A percentile compares a stretch with the other conserved stretches of the same genome.
These are phyloP conservation scores for Linnaemya tessellans DNA, from an alignment of 2,888 invertebrate genomes.

Conservation along the genomic window DNA sequence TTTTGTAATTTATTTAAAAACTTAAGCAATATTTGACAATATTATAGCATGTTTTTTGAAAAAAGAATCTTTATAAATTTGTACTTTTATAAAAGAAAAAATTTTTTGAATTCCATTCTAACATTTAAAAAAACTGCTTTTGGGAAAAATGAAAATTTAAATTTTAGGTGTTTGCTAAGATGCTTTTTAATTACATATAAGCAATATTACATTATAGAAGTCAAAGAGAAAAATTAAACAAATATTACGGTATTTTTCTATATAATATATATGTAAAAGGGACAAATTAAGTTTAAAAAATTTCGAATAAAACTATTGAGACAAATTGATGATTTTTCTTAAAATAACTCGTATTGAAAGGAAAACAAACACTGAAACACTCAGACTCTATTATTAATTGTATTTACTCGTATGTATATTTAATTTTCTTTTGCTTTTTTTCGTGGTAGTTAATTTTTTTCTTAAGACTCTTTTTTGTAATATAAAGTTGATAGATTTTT, in stretches of 20 bases:
- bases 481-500: slow-evolving; percentile 61
- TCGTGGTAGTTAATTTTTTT: slow-evolving; percentile 50
- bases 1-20: slow-evolving; percentile 43
- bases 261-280: slow-evolving; percentile 35
- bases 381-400: slow-evolving; percentile 62
- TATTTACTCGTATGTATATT: background rate
- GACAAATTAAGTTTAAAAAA: slow-evolving; percentile 32
- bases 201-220: slow-evolving; percentile 39
- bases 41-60: slow-evolving; percentile 14
- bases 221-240: slow-evolving; percentile 50
- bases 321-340: slow-evolving; percentile 45
- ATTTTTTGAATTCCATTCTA: slow-evolving; percentile 24
- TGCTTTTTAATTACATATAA: slow-evolving; percentile 42
- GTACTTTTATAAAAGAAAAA: slow-evolving; percentile 51
- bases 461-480: slow-evolving; percentile 41
- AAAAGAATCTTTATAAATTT: slow-evolving; percentile 48
- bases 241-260: slow-evolving; percentile 64
- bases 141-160: slow-evolving; percentile 35
- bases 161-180: slow-evolving; percentile 16
- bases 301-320: slow-evolving; percentile 45
- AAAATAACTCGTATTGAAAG: slow-evolving; percentile 35
- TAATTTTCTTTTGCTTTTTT: slow-evolving; percentile 20
- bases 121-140: background rate
- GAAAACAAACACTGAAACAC: slow-evolving; percentile 71
- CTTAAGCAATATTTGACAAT: slow-evolving; percentile 40